Base-by-base conservation (phyloP, 2,888 invertebrate species). In the Cyrtodaria siliqua region DNA sequence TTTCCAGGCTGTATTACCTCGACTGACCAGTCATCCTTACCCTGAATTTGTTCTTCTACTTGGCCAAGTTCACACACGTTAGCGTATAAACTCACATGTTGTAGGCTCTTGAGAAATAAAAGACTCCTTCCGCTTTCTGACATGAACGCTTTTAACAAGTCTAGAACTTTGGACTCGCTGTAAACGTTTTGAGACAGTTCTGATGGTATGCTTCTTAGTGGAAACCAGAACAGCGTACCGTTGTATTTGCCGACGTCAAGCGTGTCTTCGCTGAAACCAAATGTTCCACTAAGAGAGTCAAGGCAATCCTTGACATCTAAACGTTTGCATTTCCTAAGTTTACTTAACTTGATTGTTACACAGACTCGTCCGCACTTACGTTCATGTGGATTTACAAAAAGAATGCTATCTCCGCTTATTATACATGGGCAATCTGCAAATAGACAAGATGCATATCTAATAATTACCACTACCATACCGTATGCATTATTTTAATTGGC, bases 201-300 rank as follows among this genome's bases (percentile, higher is more conserved):
- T 4, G 90, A 88, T 18, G 71, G 24, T 42, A 50, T 53, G 8
- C 72, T 57, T 18, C 91, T 79, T 9, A 91, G 73, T 14, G 90
- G 90, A 67, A 91, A 91, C 79, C 91, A 82, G 60, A 91, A 91
- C 52, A 91, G 29, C 6, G 91, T 90, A 12, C 90, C 90, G 12
- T 78, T 38, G 57, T 81, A 91, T 59, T 57, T 69, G 6, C 87
- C 85, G 3, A 62, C 55, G 2, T 78, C 55, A 20, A 86, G 62
- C 0, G 63, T 56, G n/a, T 69, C 67, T 16, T 59, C 50, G 8
- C 44, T 26, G 47, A 82, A 79, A 1, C 82, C 86, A 72, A 90
- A 90, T 3, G 82, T 53, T 1, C 75, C 84, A 6, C 71, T 47
- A 53, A 87, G 82, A 2, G 87, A 84, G 3, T 77, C 66, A 0